Evolutionary conservation across 1,140 invertebrate genomes (phyloP), one percentile per base, ranked within the genome.

Genomic region (Leptopilina boulardi): DNA sequence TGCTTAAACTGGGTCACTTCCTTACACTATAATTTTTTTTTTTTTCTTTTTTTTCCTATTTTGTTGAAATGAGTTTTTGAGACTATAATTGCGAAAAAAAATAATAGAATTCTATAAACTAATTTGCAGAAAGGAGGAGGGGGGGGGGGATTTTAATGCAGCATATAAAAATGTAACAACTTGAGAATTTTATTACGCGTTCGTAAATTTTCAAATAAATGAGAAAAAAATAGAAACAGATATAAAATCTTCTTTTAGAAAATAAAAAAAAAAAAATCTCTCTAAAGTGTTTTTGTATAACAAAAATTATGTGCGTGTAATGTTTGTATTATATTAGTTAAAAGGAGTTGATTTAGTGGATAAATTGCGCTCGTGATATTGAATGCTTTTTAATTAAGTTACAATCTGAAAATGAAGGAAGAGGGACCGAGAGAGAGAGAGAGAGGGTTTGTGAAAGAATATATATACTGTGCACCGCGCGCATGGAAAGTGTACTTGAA

Each of bases 311-410:
- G 21, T 2, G 0, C 0, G 3, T 15, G 56, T 11, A 56, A 26
- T 15, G 8, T 26, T 26, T 9, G 56, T 23, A 34, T 19, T 21
- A 21, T 56, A 6, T 51, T 21, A 23, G 9, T 66, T 66, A 30
- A 66, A 66, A 38, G 34, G 21, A 5, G 23, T 66, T 66, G 23
- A 26, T 66, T 66, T 66, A 30, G 23, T 30, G 56, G 56, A 66
- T 66, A 34, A 66, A 30, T 66, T 66, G 56, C 56, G 56, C 56
- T 23, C 13, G 56, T 15, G 23, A 26, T 30, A 66, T 30, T 66
- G 56, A 66, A 30, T 34, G 56, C 56, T 66, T 66, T 30, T 66
- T 66, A 66, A 26, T 66, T 66, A 34, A 66, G 23, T 66, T 30
- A 66, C 21, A 66, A 66, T 66, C 23, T 66, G 13, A 23, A 54